A percentile compares a stretch with the other conserved stretches of the same genome.
Evolutionary conservation across 1,140 invertebrate genomes (phyloP).

Genomic region (Nasonia vitripennis): DNA sequence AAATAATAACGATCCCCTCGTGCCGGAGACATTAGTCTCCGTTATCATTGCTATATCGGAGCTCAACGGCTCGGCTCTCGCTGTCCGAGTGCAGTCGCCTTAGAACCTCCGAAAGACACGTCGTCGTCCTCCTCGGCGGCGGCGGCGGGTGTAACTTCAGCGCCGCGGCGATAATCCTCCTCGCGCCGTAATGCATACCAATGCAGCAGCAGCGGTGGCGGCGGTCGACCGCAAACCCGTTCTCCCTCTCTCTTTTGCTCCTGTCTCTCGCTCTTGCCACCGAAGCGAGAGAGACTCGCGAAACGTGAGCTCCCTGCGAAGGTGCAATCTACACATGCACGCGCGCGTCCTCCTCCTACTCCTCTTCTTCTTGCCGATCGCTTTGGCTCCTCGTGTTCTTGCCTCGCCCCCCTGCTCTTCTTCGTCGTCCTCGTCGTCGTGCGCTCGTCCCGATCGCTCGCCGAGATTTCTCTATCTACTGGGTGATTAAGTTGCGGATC

Average conservation of each 20-base stretch:
- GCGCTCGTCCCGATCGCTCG: conserved; percentile 9
- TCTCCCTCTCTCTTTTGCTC: conserved; percentile 37
- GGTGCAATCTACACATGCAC: conserved; percentile 49
- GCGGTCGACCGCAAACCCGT: conserved; percentile 57
- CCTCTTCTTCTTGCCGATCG: conserved; percentile 17
- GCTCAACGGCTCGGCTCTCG: background rate
- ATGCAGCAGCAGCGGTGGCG: conserved; percentile 43
- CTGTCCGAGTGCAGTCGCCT: background rate
- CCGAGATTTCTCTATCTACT: conserved; percentile 38
- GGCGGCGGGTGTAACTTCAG: conserved; percentile 35
- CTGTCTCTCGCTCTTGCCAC: conserved; percentile 9
- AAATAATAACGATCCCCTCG: background rate
- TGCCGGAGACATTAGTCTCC: background rate
- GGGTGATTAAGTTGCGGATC: conserved; percentile 37
- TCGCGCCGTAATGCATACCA: conserved; percentile 64
- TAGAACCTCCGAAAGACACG: conserved; percentile 32
- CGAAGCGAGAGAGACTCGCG: conserved; percentile 36
- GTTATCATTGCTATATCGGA: background rate
- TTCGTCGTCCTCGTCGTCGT: background rate
- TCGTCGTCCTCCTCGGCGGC: conserved; percentile 5
- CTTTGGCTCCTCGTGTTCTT: conserved; percentile 35
- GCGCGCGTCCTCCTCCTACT: conserved; percentile 44
- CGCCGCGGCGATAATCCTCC: conserved; percentile 59
- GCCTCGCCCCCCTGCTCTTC: conserved; percentile 42
- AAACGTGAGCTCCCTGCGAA: conserved; percentile 63